Evolutionary conservation across 1,140 invertebrate genomes (phyloP).

Genomic region (Drosophila neocordata): DNA sequence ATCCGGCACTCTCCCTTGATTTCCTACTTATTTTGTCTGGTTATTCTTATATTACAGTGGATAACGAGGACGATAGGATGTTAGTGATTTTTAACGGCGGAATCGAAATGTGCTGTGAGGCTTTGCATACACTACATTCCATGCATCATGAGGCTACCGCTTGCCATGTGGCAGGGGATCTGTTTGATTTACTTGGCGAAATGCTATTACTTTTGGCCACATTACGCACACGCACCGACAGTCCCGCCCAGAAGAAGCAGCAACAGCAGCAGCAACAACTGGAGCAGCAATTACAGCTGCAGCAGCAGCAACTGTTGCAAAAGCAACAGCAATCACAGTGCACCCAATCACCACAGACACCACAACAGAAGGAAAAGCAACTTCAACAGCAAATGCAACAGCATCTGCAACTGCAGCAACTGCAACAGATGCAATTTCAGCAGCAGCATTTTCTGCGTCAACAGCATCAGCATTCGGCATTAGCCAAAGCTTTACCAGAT

Average conservation of each 20-base stretch:
- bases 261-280: constrained; percentile 66
- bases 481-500: constrained; percentile 92
- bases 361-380: constrained; percentile 70
- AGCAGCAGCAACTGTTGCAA: constrained; percentile 68
- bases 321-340: constrained; percentile 65
- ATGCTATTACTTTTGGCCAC: constrained; percentile 79
- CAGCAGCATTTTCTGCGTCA: constrained; percentile 73
- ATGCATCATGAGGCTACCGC: constrained; percentile 97
- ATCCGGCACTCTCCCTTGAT: not conserved
- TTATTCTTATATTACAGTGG: constrained; percentile 83
- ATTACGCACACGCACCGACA: constrained; percentile 70
- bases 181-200: constrained; percentile 92
- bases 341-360: constrained; percentile 61
- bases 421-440: constrained; percentile 78
- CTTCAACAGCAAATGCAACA: constrained; percentile 71
- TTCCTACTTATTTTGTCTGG: not conserved
- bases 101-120: constrained; percentile 94
- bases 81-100: constrained; percentile 95
- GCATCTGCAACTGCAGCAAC: constrained; percentile 69
- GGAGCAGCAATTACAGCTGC: constrained; percentile 70
- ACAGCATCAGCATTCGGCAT: constrained; percentile 69
- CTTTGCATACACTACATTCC: constrained; percentile 94
- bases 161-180: constrained; percentile 92
- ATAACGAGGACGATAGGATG: constrained; percentile 93
- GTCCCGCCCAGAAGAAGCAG: constrained; percentile 67